Base-by-base conservation (phyloP, 2,888 invertebrate genomes). In the Argyra leucocephala region DNA sequence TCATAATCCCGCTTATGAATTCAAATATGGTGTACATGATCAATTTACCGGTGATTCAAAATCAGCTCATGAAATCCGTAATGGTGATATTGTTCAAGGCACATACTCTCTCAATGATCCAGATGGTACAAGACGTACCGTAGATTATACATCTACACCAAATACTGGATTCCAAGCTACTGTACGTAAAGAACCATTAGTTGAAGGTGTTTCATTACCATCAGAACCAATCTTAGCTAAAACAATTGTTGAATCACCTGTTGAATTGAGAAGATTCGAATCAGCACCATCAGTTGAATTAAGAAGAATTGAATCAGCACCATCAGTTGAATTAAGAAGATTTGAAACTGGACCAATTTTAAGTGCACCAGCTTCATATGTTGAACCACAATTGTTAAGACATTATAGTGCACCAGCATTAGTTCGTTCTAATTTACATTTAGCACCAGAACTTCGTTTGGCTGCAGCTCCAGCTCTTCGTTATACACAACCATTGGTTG, bases 51-150 rank as follows among this genome's bases (percentile, higher is more conserved):
- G 58, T 22, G 58, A 58, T 22, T 22, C 22, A 12, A 58, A 58
- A 58, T 58, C 58, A 21, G 22, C 22, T 22, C 22, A 58, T 22
- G 58, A 58, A 58, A 58, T 22, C 22, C 22, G 58, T 22, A 58
- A 22, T 58, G 58, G 58, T 58, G 58, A 58, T 58, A 12, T 22
- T 21, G 22, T 22, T 12, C 22, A 58, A 58, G 58, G 58, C 22
- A 22, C 22, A 58, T 58, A 58, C 22, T 58, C 58, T 1, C 15
- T 58, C 1, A 22, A 22, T 58, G 58, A 58, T 12, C 22, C 58
- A 22, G 58, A 58, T 58, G 58, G 58, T 22, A 58, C 58, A 22
- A 22, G 58, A 22, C 58, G 58, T 58, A 58, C 22, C 1, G 58
- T 58, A 1, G 58, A 58, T 22, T 58, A 58, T 58, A 58, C 58